Evolutionary conservation across 2,797 vertebrate species (phyloP).

Genomic region (Sebastes vulpes): DNA sequence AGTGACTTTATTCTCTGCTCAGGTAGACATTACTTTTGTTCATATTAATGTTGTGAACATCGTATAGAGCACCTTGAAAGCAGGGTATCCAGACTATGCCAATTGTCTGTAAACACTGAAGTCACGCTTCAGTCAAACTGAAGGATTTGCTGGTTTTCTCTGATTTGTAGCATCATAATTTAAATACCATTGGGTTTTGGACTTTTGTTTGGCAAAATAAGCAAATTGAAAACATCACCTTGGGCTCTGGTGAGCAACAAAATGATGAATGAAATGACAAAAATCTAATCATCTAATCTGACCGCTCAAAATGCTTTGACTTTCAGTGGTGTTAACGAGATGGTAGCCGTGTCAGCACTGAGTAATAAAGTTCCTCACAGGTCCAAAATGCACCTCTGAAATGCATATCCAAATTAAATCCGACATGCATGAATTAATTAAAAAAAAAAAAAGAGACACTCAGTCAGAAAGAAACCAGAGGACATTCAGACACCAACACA

Average conservation of each 20-base stretch:
- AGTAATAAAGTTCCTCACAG: neutral
- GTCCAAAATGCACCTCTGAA: neutral
- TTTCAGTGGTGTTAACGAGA: neutral
- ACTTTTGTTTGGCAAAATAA: neutral
- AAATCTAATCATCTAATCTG: neutral
- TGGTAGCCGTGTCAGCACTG: neutral
- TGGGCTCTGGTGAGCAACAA: neutral
- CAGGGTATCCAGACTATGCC: no score
- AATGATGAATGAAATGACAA: neutral
- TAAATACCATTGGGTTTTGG: neutral
- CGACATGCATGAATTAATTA: neutral
- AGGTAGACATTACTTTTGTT: no score
- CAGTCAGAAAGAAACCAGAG: neutral
- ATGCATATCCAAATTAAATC: neutral
- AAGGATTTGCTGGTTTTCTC: neutral
- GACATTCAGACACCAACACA: neutral
- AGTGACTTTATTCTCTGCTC: no score
- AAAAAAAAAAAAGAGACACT: neutral
- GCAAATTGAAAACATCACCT: neutral
- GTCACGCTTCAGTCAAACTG: neutral
- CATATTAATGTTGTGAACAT: no score
- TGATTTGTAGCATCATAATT: neutral
- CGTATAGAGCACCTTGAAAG: no score
- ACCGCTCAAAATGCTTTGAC: neutral
- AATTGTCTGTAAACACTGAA: no score